Evolutionary conservation across 2,113 vertebrate species (phyloP), one percentile per base, ranked within the genome.

Genomic region (Loxodonta africana): DNA sequence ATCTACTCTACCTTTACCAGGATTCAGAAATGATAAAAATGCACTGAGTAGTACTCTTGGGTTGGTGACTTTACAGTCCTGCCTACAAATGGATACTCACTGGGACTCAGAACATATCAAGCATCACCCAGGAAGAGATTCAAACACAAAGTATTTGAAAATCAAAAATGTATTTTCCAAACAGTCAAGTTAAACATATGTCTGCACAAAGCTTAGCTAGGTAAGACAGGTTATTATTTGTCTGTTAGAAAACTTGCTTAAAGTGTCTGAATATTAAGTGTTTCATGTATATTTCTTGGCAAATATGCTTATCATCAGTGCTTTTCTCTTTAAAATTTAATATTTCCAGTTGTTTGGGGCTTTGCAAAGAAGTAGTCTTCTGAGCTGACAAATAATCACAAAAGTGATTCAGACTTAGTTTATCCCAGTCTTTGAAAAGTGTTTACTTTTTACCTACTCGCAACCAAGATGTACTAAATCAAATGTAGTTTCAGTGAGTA

Each of bases 251-350:
- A 94, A 77, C 81, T 91, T 94, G 41, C 46, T 71, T 76, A 73
- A 21, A 67, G 18, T 62, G 9, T 94, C 62, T 73, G 44, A 73
- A 93, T 57, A 77, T 77, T 78, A 83, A 62, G 30, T 93, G 23
- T 23, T 51, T 71, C 15, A 15, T 53, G 25, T 14, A 21, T 83
- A 44, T 90, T 92, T 95, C 83, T 80, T 73, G 81, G 62, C 48
- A 92, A 73, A 92, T 82, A n/a, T 77, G 25, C 11, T 57, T 57
- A 14, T 62, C 6, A 25, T 60, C 11, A 25, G 8, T 94, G 48
- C 73, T 89, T 82, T 82, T 96, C 8, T 71, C 51, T 95, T 83
- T 73, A 92, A 67, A 95, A 83, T 94, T 41, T 89, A 88, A 78
- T 82, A 48, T 77, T 94, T 95, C 48, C 11, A 71, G 48, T 67